Evolutionary conservation across 2,797 vertebrate genomes (phyloP).

Genomic region (Tiaroga cobitis): DNA sequence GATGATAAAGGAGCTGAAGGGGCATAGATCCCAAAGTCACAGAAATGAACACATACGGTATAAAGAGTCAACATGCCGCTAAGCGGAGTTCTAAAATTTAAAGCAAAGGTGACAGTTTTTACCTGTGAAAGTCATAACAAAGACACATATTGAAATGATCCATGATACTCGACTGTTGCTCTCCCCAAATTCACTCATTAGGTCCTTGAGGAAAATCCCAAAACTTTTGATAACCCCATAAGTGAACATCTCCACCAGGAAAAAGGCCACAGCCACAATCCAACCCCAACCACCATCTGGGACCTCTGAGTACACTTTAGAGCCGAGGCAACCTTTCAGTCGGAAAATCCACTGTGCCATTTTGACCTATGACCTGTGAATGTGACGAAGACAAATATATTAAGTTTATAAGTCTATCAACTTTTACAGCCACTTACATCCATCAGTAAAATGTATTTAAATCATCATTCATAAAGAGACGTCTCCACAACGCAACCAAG

Average conservation of each 20-base stretch:
- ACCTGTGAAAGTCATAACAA: slow-evolving; percentile 94
- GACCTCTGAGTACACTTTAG: slow-evolving; percentile 87
- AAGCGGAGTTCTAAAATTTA: neutral
- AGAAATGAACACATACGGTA: neutral
- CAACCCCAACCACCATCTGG: slow-evolving; percentile 98
- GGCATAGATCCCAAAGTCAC: slow-evolving; percentile 26
- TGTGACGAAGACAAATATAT: neutral
- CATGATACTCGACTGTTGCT: slow-evolving; percentile 93
- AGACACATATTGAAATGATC: slow-evolving; percentile 95
- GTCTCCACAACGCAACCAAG: neutral
- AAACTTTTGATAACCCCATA: slow-evolving; percentile 95
- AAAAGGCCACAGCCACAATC: slow-evolving; percentile 89
- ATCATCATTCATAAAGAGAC: neutral
- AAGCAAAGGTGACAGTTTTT: slow-evolving; percentile 52
- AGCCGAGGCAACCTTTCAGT: slow-evolving; percentile 72
- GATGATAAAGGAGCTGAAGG: slow-evolving; percentile 74
- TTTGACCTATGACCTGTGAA: slow-evolving; percentile 58
- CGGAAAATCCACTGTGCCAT: slow-evolving; percentile 79
- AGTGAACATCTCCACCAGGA: slow-evolving; percentile 90
- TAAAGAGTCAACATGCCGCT: neutral
- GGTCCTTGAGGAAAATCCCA: slow-evolving; percentile 93
- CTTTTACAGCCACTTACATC: neutral
- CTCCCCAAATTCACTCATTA: slow-evolving; percentile 88
- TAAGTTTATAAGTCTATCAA: neutral
- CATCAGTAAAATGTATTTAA: neutral